Conservation (phyloP, 2,888 invertebrate species). For the Zeuzera pyrina region DNA sequence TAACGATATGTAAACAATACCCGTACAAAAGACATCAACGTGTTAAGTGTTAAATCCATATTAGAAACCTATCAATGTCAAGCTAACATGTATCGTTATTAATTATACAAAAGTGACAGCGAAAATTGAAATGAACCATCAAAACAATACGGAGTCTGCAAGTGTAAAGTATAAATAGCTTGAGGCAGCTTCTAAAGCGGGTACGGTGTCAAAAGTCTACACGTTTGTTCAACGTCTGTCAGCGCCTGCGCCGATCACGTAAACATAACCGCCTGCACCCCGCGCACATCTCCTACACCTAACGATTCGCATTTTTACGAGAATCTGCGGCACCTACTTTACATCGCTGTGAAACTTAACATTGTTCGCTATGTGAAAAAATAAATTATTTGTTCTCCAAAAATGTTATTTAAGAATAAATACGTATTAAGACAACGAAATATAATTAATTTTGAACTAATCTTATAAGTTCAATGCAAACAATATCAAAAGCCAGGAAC, state of each 20-base stretch:
- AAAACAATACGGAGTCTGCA: conserved; percentile 28
- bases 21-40: conserved; percentile 12
- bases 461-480: too few relatives aligned
- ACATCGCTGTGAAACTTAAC: too few relatives aligned
- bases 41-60: conserved; percentile 3
- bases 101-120: neutral
- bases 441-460: too few relatives aligned
- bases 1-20: too few relatives aligned
- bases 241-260: conserved; percentile 29
- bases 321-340: conserved; percentile 24
- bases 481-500: conserved; percentile 5
- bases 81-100: too few relatives aligned
- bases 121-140: conserved; percentile 5
- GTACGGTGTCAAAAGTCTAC: conserved; percentile 55
- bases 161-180: conserved; percentile 40
- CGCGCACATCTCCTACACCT: conserved; percentile 21
- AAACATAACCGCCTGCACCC: conserved; percentile 40
- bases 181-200: conserved; percentile 32
- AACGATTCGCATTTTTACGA: conserved; percentile 54
- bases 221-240: conserved; percentile 11
- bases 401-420: too few relatives aligned
- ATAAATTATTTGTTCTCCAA: too few relatives aligned
- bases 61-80: too few relatives aligned
- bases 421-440: too few relatives aligned
- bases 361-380: too few relatives aligned